A percentile compares a stretch with the other conserved stretches of the same genome.
Evolutionary conservation across 2,113 vertebrate species (phyloP).

Genomic region (Stictonetta naevosa): DNA sequence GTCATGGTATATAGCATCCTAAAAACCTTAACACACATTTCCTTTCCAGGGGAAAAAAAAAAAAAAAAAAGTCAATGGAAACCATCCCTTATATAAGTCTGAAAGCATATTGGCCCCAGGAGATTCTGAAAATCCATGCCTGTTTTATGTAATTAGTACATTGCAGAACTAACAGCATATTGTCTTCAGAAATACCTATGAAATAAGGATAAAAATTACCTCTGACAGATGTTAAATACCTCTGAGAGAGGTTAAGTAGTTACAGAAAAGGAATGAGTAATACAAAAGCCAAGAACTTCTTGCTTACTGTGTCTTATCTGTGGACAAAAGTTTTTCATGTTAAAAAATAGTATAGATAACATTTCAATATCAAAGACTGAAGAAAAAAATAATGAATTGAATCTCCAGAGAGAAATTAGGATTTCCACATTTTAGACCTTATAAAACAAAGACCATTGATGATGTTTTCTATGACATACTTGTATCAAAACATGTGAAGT

Average conservation of each 20-base stretch:
- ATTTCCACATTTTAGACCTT: not conserved
- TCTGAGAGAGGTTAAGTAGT: not conserved
- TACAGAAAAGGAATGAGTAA: not conserved
- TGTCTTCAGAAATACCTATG: not conserved
- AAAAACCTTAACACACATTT: not conserved
- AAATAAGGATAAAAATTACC: not conserved
- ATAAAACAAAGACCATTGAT: not conserved
- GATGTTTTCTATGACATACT: not conserved
- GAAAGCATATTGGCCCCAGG: not conserved
- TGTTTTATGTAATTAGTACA: not conserved
- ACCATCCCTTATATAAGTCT: not conserved
- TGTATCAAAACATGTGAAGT: not conserved
- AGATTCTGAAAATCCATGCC: constrained; percentile 1
- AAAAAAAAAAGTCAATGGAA: not conserved
- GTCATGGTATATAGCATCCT: not conserved
- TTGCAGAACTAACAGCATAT: not conserved
- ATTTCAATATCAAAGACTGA: not conserved
- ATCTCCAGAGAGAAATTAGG: not conserved
- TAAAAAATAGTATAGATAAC: not conserved
- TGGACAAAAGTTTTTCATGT: not conserved
- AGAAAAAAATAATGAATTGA: not conserved
- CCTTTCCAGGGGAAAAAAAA: not conserved
- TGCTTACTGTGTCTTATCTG: not conserved
- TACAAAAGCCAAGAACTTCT: not conserved
- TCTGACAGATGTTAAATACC: not conserved